Evolutionary conservation across 2,888 invertebrate species (phyloP), one percentile per base, ranked within the genome.

Genomic region (Ophonus ardosiacus): DNA sequence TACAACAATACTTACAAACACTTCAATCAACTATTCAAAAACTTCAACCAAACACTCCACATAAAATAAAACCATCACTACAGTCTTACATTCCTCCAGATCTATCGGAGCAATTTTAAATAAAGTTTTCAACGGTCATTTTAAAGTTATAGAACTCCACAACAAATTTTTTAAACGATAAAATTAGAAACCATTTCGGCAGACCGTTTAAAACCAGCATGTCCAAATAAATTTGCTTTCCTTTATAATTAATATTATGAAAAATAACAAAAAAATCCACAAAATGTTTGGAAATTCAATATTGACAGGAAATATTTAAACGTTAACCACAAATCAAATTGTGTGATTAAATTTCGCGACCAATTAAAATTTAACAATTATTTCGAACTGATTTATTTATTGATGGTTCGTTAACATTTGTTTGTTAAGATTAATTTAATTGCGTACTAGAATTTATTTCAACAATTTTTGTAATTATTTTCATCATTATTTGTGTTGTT

Each of bases 281-380:
- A 15, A 40, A 15, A 40, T 21, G 4, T 31, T 71, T 71, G 31
- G 31, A 71, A 15, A 40, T 71, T 15, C 71, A 71, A 71, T 71
- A 71, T 71, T 31, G 43, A 51, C 43, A 13, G 43, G 43, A 51
- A 51, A 18, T 18, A 63, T 63, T 10, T 63, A 63, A 18, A 63
- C 24, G 18, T 63, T 63, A 13, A 63, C 21, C 63, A 18, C 63
- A 63, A 21, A 18, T 63, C 24, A 24, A 63, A 63, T 63, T 63
- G 18, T 63, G 18, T 18, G 17, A 24, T 24, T 63, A 18, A 63
- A 63, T 63, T 63, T 63, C 24, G 8, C 63, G 21, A 63, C 21
- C 63, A 63, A 63, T 63, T 63, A 63, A 63, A 63, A 63, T 63
- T 63, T 63, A 63, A 21, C 21, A 24, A 63, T 21, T 63, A 63